Base-by-base conservation (phyloP, 92 coral and sea anemone genomes). In the Epizoanthus scotinus region DNA sequence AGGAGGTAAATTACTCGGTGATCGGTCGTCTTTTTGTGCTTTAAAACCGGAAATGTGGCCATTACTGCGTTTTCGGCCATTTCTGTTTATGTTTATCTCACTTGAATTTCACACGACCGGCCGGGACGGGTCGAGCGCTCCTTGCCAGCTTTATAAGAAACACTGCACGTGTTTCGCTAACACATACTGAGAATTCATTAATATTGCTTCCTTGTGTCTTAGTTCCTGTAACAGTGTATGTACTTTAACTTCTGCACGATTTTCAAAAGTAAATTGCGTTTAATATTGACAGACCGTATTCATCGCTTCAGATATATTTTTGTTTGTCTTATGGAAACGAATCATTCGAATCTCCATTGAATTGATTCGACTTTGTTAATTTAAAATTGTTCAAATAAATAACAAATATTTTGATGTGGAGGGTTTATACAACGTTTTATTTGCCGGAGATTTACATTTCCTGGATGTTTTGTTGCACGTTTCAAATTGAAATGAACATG, bases 1-100 rank as follows among this genome's bases (percentile, higher is more conserved):
- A 71, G 55, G 27, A 19, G n/a, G 8, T 54, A 27, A 14, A 58
- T 75, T 75, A 66, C 38, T 36, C 31, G 21, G 6, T 75, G 81
- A 60, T 75, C 81, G 81, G 53, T 75, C 69, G 7, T 38, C 36
- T 75, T 26, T 24, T 34, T n/a, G 63, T 21, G 63, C 22, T 75
- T 75, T 26, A 75, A 60, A 38, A 58, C 81, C 81, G 81, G 81
- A 75, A 75, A 75, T 75, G 44, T 75, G n/a, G 31, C 81, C 27
- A 60, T 75, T 75, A 75, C 40, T 59, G 49, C 81, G 56, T 75
- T 56, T 57, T 59, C 67, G 81, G 15, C 68, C 67, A 58, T 75
- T 60, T 60, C 59, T 75, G 81, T 75, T 75, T 59, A 58, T 58
- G 81, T 59, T 58, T 21, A 3, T 6, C n/a, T n/a, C 8, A 9